Evolutionary conservation across 2,797 vertebrate species (phyloP), one percentile per base, ranked within the genome.

Genomic region (Poeciliopsis presidionis): DNA sequence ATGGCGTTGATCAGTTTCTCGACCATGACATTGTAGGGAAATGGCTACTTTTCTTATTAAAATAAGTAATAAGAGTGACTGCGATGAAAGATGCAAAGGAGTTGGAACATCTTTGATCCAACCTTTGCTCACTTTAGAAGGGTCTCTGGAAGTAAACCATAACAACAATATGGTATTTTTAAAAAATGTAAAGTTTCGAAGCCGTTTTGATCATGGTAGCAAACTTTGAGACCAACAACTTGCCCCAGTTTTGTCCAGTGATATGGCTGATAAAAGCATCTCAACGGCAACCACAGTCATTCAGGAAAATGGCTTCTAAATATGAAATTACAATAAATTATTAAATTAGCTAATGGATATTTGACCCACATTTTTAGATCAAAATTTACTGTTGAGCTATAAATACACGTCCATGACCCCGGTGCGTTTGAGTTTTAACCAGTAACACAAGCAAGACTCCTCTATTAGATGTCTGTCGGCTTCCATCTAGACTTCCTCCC

Each of bases 401-500:
- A 8, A 65, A 39, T 39, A 65, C 61, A 65, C 61, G 11, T 65
- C 16, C 3, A 11, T 41, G 20, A 67, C 4, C 14, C 22, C 8
- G 2, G 3, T 30, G 45, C 43, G 30, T 49, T 47, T 72, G n/a
- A 46, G 13, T 30, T 39, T 65, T 41, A 41, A 41, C 63, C 36
- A 25, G 20, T 6, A 67, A 67, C 20, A 67, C 12, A 22, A 67
- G 30, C 33, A 63, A 36, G 18, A 3, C 18, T 16, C 13, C 57
- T 69, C 9, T 41, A 25, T 43, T 43, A 43, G 14, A 46, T 45
- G 2, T 77, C 73, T 80, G 73, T 86, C 84, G 72, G 81, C 84
- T 76, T 82, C 74, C 77, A 70, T 47, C 11, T 25, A n/a, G 30
- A 63, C 63, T 53, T 76, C 39, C 73, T 71, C 47, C 25, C 30